Evolutionary conservation across 2,888 invertebrate species (phyloP), one percentile per base, ranked within the genome.

Genomic region (Pyrgus malvae): DNA sequence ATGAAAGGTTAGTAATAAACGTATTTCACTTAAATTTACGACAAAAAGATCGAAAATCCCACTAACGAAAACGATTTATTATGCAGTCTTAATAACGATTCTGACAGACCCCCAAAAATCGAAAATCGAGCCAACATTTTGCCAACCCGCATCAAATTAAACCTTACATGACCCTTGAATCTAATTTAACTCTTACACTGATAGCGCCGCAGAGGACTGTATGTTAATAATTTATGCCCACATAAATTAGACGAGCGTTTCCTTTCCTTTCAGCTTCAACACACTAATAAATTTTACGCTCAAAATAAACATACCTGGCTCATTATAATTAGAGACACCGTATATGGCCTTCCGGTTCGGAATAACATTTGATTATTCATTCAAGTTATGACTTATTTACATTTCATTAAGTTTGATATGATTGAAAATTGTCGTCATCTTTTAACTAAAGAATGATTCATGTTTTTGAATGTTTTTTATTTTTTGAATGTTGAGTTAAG

Each of bases 161-260:
- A 76, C 76, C 76, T 71, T 68, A 50, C 57, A 67, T 68, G 76
- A 76, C 78, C 81, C 76, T 78, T 74, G 72, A 76, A 82, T 75
- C 78, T 70, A 81, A 83, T 85, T 85, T 81, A 78, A 81, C 79
- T 81, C 75, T 71, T 74, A 67, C 70, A 63, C 74, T 74, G 76
- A 78, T 77, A 78, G 66, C 69, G 68, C 66, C 62, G 67, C 58
- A 60, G 60, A 69, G 68, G 68, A 67, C 66, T 69, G 61, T 67
- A 63, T 72, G 73, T 78, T 76, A 76, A 78, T 80, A 80, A 83
- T 80, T 78, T 76, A 81, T 80, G 70, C 70, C 57, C 67, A 72
- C 74, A 78, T 81, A 80, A 80, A 80, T 82, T 78, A 78, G 66
- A 60, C 68, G 74, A 74, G 74, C 70, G 74, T 76, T 76, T 69